Evolutionary conservation across 2,888 invertebrate species (phyloP), one percentile per base, ranked within the genome.

Genomic region (Scelioninae gen. 1): DNA sequence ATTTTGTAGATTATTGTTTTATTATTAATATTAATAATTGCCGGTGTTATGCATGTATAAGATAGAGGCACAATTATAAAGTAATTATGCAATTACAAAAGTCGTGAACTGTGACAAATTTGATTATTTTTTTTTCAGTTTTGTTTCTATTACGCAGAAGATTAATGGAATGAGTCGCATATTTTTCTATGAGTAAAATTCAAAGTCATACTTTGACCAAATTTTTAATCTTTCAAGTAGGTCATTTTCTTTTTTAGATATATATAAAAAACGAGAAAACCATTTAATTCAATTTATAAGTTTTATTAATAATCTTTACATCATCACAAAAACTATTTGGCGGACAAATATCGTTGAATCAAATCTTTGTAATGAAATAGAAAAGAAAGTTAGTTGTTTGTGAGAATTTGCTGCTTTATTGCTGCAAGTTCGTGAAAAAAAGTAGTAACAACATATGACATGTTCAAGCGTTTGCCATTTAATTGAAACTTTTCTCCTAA

Each of bases 1-100:
- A 58, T 68, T 66, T 76, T 51, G 32, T n/a, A 72, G n/a, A 72
- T 72, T 68, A 76, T 76, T 60, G 68, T 60, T 76, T 75, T 49
- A 66, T 66, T 75, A 23, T 65, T 40, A 75, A 65, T 49, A 15
- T 56, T 40, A 40, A 75, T 47, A 56, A 75, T 65, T 63, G 31
- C 56, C 40, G 47, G 13, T 32, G 62, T 16, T 45, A 40, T 53
- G 51, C n/a, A n/a, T n/a, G n/a, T n/a, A 53, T 23, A 32, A 34
- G 8, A 40, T 15, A 31, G 10, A 29, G n/a, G n/a, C 7, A 9
- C 23, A 72, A 55, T 72, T 72, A 45, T 32, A 55, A 53, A 6
- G 43, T 53, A 38, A 72, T 62, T 60, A 49, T 38, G 51, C n/a
- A 38, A 34, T 56, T 31, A 58, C 31, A 51, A 23, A 72, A 31